Conservation (phyloP, 2,113 vertebrate species). For the Lepisosteus oculatus region DNA sequence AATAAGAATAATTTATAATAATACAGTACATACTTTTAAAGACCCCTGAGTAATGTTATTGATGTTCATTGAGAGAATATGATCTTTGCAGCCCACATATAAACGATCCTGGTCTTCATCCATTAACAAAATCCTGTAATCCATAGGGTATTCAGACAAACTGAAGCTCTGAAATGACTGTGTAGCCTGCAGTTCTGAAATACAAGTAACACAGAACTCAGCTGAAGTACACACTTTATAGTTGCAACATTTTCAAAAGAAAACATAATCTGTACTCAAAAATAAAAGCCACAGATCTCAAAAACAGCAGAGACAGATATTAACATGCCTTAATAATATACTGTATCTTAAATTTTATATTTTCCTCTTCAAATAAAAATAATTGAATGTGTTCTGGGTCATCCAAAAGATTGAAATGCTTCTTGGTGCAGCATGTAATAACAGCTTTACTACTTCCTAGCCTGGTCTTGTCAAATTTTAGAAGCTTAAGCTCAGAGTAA, state of each 20-base stretch:
- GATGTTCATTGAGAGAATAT: slow-evolving; percentile 93
- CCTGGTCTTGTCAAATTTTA: too few relatives aligned
- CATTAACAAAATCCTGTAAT: slow-evolving; percentile 95
- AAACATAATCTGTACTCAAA: too few relatives aligned
- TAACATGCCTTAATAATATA: not conserved
- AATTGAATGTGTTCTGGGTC: too few relatives aligned
- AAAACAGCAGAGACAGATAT: not conserved
- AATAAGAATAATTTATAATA: too few relatives aligned
- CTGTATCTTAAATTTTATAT: not conserved
- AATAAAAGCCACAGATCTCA: not conserved
- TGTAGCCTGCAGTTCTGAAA: slow-evolving; percentile 82
- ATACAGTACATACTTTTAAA: slow-evolving; percentile 60
- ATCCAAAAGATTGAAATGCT: too few relatives aligned
- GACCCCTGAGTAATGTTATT: slow-evolving; percentile 92
- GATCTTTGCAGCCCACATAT: slow-evolving; percentile 96
- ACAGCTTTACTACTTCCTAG: too few relatives aligned
- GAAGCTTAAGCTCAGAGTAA: too few relatives aligned
- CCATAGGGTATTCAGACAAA: slow-evolving; percentile 81
- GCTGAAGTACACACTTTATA: too few relatives aligned
- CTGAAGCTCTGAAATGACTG: slow-evolving; percentile 83
- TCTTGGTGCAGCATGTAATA: too few relatives aligned
- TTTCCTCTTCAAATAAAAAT: not conserved
- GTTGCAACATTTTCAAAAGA: too few relatives aligned
- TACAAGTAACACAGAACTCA: slow-evolving; percentile 8
- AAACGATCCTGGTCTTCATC: slow-evolving; percentile 97